A percentile compares a stretch with the other conserved stretches of the same genome.
phyloP scores from a whole-genome alignment of 2,888 invertebrate species.

The Caenorhabditis wallacei region DNA sequence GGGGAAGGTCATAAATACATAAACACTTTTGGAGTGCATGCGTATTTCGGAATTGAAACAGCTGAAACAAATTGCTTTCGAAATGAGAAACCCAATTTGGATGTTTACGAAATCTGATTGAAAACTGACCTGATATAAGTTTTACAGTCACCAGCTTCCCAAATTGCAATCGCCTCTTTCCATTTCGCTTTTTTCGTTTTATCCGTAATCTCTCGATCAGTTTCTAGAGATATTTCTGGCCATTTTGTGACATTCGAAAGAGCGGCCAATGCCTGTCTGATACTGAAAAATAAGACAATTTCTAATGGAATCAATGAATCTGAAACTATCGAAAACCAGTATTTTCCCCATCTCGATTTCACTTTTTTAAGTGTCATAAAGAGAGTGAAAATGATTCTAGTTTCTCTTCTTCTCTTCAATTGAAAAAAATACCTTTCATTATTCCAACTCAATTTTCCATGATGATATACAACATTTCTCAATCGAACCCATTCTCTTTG shows the following conservation, averaged over 20 bases:
- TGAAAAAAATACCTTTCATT: conserved; percentile 36
- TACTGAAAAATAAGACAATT: conserved; percentile 30
- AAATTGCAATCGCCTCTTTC: conserved; percentile 51
- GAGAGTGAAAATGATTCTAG: not conserved
- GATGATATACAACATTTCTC: conserved; percentile 28
- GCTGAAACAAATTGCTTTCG: conserved; percentile 21
- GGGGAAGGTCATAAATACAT: conserved; percentile 52
- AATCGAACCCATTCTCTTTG: conserved; percentile 50
- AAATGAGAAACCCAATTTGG: not conserved
- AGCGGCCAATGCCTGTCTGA: conserved; percentile 13
- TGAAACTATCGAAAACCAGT: conserved; percentile 20
- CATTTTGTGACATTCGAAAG: conserved; percentile 27
- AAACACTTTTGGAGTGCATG: conserved; percentile 41
- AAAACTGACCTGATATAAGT: conserved; percentile 48
- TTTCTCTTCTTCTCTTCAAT: not conserved
- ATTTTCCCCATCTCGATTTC: conserved; percentile 24
- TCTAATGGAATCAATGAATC: not conserved
- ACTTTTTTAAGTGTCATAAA: conserved; percentile 14
- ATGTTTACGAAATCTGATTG: not conserved
- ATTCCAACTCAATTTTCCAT: conserved; percentile 52
- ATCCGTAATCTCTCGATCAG: conserved; percentile 28
- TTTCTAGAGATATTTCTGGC: conserved; percentile 18
- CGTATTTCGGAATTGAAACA: conserved; percentile 8
- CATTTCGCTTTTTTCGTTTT: conserved; percentile 48
- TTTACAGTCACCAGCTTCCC: conserved; percentile 63